Conservation (phyloP, 2,113 vertebrate genomes). For the Pelmatolapia mariae region DNA sequence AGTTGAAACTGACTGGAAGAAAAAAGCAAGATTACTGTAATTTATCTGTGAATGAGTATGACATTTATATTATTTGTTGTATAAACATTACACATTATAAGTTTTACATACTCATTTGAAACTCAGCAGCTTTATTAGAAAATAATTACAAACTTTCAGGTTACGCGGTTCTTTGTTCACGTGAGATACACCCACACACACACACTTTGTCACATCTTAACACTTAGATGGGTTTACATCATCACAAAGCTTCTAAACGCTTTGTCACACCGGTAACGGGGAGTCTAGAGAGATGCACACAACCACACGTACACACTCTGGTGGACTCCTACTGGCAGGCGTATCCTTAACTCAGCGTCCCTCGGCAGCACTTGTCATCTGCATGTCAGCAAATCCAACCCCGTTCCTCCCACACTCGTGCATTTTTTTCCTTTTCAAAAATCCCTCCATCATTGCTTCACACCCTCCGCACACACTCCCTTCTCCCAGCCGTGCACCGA, state of each 20-base stretch:
- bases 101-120: not conserved
- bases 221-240: constrained; percentile 21
- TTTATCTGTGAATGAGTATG: not conserved
- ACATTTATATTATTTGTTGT: not conserved
- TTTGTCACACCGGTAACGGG: constrained; percentile 42
- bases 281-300: constrained; percentile 29
- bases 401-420: constrained; percentile 17
- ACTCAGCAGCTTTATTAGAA: not conserved
- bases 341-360: constrained; percentile 37
- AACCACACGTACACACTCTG: not conserved
- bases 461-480: not conserved
- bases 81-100: not conserved
- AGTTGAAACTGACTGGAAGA: not conserved
- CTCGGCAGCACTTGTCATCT: constrained; percentile 43
- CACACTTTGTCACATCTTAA: constrained; percentile 21
- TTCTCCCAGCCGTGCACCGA: not conserved
- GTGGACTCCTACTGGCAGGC: constrained; percentile 43
- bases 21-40: not conserved
- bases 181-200: not conserved
- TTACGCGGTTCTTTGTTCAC: not conserved
- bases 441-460: not conserved
- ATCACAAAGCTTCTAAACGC: constrained; percentile 13
- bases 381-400: constrained; percentile 34
- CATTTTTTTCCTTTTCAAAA: constrained; percentile 1
- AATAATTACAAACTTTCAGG: not conserved